Evolutionary conservation across 1,140 invertebrate genomes (phyloP), one percentile per base, ranked within the genome.

Genomic region (Ips typographus): DNA sequence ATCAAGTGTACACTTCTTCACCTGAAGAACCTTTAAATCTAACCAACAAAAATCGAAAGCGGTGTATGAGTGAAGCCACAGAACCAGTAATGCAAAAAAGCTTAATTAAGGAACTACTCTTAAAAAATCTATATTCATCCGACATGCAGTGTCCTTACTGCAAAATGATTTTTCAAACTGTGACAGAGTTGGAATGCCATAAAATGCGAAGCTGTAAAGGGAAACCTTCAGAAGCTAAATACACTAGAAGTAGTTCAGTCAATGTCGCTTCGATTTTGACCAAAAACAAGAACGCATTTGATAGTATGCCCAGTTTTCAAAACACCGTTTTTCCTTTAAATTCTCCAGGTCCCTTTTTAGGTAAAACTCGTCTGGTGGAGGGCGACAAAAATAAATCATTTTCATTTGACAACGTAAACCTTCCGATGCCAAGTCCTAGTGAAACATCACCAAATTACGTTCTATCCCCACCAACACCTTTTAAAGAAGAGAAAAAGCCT

Each of bases 41-140:
- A 66, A 87, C 88, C 4, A 82, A 83, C 8, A 86, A 86, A 79
- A 84, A 80, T 70, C 80, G 88, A 68, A 89, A 90, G 79, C 80
- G 88, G 65, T 86, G 84, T 64, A 84, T 87, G 78, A 88, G 85
- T 36, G 80, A 81, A 66, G 71, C 76, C 0, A 62, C 71, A 2
- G 77, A 77, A 64, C 77, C 77, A 0, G 70, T 73, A 0, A 73
- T 72, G 7, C 77, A 78, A 37, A 81, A 79, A 60, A 81, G 80
- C 68, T 66, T 94, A 53, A 94, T 94, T 62, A 95, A 94, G 78
- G 91, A 94, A 78, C 83, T 94, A 5, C 77, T 95, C 3, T 77
- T 93, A 41, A 93, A 93, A 62, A 80, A 80, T 66, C 68, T 81
- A 1, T 73, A 73, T 43, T 22, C 22, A 22, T 75, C 76, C 3